Evolutionary conservation across 1,140 invertebrate genomes (phyloP).

Genomic region (Gryllus bimaculatus): DNA sequence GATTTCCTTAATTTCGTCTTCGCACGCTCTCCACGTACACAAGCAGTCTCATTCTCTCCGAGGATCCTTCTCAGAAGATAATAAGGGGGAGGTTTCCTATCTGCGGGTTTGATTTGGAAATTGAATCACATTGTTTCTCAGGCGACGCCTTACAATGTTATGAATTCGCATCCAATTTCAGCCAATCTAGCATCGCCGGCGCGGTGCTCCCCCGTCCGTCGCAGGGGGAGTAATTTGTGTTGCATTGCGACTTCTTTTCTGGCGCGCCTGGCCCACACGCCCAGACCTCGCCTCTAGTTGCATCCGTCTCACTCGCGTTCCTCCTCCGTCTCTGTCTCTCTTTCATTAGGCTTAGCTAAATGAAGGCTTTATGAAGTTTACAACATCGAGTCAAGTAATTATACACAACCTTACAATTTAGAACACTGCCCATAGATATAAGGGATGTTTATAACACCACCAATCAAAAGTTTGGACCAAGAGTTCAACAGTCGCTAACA

Average conservation of each 20-base stretch:
- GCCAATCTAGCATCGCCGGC: background rate
- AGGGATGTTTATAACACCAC: constrained; percentile 4
- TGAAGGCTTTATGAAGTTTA: constrained; percentile 1
- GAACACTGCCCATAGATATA: background rate
- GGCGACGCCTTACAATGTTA: background rate
- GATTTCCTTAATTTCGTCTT: too few species aligned
- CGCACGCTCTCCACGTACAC: too few species aligned
- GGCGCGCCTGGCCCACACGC: background rate
- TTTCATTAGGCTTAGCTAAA: background rate
- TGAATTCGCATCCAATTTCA: background rate
- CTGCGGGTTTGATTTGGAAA: background rate
- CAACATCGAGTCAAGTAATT: background rate
- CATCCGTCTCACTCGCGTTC: background rate
- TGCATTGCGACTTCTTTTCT: background rate
- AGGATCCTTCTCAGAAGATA: too few species aligned
- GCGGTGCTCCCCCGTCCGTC: background rate
- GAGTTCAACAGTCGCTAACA: background rate
- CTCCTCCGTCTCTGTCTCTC: background rate
- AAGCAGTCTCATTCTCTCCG: too few species aligned
- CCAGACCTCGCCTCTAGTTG: background rate
- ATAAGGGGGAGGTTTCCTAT: too few species aligned
- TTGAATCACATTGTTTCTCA: background rate
- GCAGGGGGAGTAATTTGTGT: background rate
- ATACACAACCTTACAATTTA: background rate
- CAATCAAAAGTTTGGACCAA: constrained; percentile 4